Evolutionary conservation across 2,113 vertebrate species (phyloP), one percentile per base, ranked within the genome.

Genomic region (Regulus satrapa): DNA sequence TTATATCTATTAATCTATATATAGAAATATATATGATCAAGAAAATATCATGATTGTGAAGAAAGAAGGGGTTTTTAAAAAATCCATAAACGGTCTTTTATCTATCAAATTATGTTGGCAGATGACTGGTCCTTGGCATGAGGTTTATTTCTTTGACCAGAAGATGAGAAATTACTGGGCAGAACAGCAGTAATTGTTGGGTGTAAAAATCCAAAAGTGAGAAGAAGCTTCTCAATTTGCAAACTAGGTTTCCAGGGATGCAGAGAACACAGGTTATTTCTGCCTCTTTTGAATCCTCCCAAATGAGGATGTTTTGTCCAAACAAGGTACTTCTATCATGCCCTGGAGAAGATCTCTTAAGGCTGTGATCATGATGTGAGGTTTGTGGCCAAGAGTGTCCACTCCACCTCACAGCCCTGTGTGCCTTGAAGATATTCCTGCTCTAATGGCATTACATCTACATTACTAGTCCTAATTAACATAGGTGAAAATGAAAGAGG

Each of bases 401-500:
- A 0, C 14, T 81, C 18, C 41, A 48, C 13, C 55, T 88, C 51
- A 52, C 19, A 67, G 34, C 4, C 10, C n/a, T 26, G 5, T 56
- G 31, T 73, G 41, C 17, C 45, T 91, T 74, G 46, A 94, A 91
- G n/a, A 34, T 49, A 77, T 69, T 91, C 20, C 51, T 89, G 41
- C 25, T 23, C 24, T 49, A 26, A 64, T 68, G 52, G 38, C 26
- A 95, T 58, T 1, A 3, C 45, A 71, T 85, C 62, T 87, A 88
- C 58, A 52, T 85, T 82, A 48, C 34, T 75, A 54, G 45, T 66
- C 34, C 61, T 91, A 88, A 96, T 96, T 96, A 93, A 76, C 59
- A 61, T 32, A 83, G 45, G 83, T 91, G 86, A 85, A 95, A 97
- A 95, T 92, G 64, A 93, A 95, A 94, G 91, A 54, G 36, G 46